Conservation (phyloP, 2,113 vertebrate genomes). For the Colius striatus region DNA sequence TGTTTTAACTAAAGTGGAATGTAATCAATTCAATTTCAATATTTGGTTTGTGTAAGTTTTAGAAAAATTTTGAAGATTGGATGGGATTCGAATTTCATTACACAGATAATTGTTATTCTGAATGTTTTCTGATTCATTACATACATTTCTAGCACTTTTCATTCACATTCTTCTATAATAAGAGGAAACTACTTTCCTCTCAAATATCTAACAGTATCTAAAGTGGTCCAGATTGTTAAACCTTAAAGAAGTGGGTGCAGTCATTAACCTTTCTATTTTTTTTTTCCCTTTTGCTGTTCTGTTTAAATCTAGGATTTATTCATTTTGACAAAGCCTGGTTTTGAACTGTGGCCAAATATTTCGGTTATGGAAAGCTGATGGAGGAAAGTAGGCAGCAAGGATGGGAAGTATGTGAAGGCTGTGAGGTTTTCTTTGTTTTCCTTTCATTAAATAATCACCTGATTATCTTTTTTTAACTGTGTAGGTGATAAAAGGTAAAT, state of each 20-base stretch:
- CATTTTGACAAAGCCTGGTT: background rate
- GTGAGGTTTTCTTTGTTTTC: accelerated
- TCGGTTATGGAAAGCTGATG: background rate
- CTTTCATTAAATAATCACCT: background rate
- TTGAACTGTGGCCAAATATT: background rate
- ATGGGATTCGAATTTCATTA: background rate
- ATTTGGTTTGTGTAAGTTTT: background rate
- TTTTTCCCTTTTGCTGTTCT: background rate
- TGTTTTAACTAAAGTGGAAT: background rate
- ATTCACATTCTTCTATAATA: background rate
- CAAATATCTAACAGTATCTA: background rate
- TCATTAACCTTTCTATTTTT: background rate
- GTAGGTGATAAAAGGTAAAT: background rate
- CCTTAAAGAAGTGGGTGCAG: background rate
- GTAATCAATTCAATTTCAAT: background rate
- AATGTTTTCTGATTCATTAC: background rate
- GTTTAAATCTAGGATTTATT: background rate
- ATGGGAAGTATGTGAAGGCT: background rate
- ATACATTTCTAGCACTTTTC: background rate
- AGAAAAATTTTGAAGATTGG: background rate
- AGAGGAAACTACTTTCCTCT: background rate
- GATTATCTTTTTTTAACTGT: background rate
- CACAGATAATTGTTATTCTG: background rate
- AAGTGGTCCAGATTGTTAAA: background rate
- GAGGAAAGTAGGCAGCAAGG: background rate